Evolutionary conservation across 2,113 vertebrate genomes (phyloP).

Genomic region (Plecturocebus donacophilus): DNA sequence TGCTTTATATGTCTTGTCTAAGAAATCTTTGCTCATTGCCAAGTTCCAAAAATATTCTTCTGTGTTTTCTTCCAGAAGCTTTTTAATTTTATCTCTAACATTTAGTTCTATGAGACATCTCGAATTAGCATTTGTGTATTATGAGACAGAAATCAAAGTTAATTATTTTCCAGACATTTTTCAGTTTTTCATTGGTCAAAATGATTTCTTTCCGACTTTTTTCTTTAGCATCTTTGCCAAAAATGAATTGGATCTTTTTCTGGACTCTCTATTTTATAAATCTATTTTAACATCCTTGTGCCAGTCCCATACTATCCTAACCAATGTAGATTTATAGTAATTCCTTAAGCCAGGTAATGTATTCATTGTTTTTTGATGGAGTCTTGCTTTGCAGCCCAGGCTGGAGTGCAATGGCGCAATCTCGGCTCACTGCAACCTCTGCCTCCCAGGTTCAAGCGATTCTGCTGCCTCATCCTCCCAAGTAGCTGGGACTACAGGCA

Average conservation of each 20-base stretch:
- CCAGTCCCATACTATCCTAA: background rate
- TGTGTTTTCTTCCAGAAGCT: background rate
- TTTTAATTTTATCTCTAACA: slow-evolving; percentile 20
- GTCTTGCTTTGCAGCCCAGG: too few relatives aligned
- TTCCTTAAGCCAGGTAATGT: background rate
- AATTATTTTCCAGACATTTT: background rate
- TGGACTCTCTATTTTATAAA: background rate
- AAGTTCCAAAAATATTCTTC: slow-evolving; percentile 20
- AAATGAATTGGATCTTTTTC: background rate
- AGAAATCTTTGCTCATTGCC: slow-evolving; percentile 16
- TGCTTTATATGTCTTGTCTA: background rate
- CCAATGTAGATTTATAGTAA: background rate
- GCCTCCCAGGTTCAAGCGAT: too few relatives aligned
- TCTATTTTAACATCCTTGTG: background rate
- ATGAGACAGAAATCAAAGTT: background rate
- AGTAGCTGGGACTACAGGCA: too few relatives aligned
- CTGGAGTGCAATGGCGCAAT: too few relatives aligned
- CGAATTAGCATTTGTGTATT: background rate
- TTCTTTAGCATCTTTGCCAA: background rate
- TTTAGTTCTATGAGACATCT: background rate
- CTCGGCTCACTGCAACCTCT: too few relatives aligned
- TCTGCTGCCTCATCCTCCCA: too few relatives aligned
- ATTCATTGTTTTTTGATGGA: background rate
- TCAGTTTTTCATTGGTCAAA: background rate
- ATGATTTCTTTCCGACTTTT: background rate